Evolutionary conservation across 2,113 vertebrate genomes (phyloP), one percentile per base, ranked within the genome.

Genomic region (Anguilla rostrata): DNA sequence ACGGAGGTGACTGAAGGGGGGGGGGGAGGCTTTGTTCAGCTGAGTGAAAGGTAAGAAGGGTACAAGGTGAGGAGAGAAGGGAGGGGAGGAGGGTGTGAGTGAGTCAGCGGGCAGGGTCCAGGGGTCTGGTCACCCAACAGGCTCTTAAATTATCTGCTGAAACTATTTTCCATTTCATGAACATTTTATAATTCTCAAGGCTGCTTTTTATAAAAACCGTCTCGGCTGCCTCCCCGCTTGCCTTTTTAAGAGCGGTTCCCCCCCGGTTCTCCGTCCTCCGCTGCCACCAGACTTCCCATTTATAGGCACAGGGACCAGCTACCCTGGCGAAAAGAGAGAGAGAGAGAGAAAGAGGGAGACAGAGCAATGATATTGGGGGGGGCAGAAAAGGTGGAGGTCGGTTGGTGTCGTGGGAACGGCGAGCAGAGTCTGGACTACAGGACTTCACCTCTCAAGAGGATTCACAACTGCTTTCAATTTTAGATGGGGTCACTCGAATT

Each of bases 391-490:
- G 88, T 86, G 88, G 88, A 93, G 92, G 90, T 91, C 89, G 87
- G 81, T 83, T 82, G 82, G 90, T 93, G 91, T 92, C 90, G 92
- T 93, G 92, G 92, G 92, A 93, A 93, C 91, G 18, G 83, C 43
- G 83, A 88, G 87, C 78, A 0, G 85, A 90, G 91, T 90, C 90
- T 90, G 87, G 90, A 88, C 90, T 82, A 84, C 86, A 81, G 89
- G 89, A 71, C 81, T 80, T 87, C 86, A 53, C 57, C 84, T 86
- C 91, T 90, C 87, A 18, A 84, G 89, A 92, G 89, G 82, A 89
- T 90, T 90, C 87, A 83, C 92, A 92, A 92, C 91, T 92, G 92
- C 89, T 92, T 92, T 92, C 90, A 92, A 92, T 92, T 91, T 92
- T 88, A 85, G 87, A 89, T 29, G 87, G 87, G 91, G 89, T 91